Evolutionary conservation across 2,888 invertebrate genomes (phyloP).

Genomic region (Papilio demoleus): DNA sequence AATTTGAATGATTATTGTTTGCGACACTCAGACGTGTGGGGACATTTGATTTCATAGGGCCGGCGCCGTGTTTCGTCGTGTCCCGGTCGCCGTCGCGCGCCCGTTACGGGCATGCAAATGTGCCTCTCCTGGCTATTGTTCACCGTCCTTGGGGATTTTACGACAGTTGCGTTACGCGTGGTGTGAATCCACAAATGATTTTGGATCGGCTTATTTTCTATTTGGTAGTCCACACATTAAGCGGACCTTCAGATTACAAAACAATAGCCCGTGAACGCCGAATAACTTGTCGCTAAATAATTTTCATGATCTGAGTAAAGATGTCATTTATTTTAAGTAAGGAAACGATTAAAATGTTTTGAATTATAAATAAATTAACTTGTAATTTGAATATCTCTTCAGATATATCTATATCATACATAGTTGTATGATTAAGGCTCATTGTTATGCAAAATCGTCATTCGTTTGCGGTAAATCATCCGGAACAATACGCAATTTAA

Average conservation of each 20-base stretch:
- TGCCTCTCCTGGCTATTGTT: slow-evolving; percentile 76
- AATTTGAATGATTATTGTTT: slow-evolving; percentile 70
- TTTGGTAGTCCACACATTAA: slow-evolving; percentile 56
- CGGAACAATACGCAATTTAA: slow-evolving; percentile 54
- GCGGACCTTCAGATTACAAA: slow-evolving; percentile 39
- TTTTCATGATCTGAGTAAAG: neutral
- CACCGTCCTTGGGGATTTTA: slow-evolving; percentile 75
- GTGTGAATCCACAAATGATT: slow-evolving; percentile 67
- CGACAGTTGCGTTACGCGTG: slow-evolving; percentile 65
- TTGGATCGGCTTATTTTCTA: slow-evolving; percentile 63
- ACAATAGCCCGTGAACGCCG: slow-evolving; percentile 21
- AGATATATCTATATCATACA: neutral
- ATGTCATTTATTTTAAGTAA: neutral
- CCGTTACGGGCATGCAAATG: slow-evolving; percentile 77
- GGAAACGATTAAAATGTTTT: neutral
- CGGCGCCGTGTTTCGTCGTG: slow-evolving; percentile 59
- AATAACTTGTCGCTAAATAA: neutral
- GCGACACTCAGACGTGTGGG: slow-evolving; percentile 48
- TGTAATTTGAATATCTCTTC: neutral
- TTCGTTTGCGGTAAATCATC: slow-evolving; percentile 65
- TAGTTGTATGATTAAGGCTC: slow-evolving; percentile 44
- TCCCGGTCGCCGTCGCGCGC: slow-evolving; percentile 59
- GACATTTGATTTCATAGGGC: slow-evolving; percentile 71
- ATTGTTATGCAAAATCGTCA: slow-evolving; percentile 62
- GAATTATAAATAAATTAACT: neutral